phyloP scores from a whole-genome alignment of 1,140 invertebrate species.

The Euwallacea fornicatus region DNA sequence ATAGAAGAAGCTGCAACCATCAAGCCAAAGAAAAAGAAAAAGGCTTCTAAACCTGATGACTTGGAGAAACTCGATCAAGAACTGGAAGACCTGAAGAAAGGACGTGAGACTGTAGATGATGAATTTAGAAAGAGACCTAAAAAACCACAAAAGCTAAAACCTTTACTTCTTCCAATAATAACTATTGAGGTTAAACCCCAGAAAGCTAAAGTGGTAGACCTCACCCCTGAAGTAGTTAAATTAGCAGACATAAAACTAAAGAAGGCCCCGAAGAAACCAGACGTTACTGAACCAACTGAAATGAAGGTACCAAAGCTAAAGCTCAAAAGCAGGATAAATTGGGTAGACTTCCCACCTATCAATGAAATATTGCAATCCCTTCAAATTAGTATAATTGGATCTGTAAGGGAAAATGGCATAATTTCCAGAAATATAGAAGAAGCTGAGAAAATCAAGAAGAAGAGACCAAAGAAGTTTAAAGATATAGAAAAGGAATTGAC shows the following conservation, averaged over 20 bases:
- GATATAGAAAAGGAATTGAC: conserved; percentile 61
- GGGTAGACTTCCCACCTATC: conserved; percentile 62
- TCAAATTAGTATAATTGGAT: conserved; percentile 56
- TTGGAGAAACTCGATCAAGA: conserved; percentile 51
- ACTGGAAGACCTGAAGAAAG: conserved; percentile 36
- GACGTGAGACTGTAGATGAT: conserved; percentile 38
- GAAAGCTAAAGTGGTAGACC: conserved; percentile 41
- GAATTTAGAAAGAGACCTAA: conserved; percentile 42
- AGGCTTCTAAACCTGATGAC: conserved; percentile 71
- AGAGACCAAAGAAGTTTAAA: conserved; percentile 50
- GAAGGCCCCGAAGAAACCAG: conserved; percentile 43
- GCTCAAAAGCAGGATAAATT: conserved; percentile 67
- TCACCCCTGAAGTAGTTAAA: conserved; percentile 41
- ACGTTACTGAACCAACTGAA: conserved; percentile 44
- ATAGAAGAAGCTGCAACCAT: conserved; percentile 66
- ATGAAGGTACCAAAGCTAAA: conserved; percentile 65
- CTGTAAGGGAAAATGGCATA: conserved; percentile 62
- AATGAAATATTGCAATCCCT: conserved; percentile 55
- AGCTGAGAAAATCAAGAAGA: conserved; percentile 65
- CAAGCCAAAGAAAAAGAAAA: conserved; percentile 61
- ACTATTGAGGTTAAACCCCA: conserved; percentile 35
- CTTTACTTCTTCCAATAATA: conserved; percentile 30
- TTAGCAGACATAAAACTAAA: conserved; percentile 44
- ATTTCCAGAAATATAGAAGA: conserved; percentile 72
- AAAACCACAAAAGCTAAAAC: conserved; percentile 32